Conservation (phyloP, 2,113 vertebrate genomes). For the Psilopogon haemacephalus region DNA sequence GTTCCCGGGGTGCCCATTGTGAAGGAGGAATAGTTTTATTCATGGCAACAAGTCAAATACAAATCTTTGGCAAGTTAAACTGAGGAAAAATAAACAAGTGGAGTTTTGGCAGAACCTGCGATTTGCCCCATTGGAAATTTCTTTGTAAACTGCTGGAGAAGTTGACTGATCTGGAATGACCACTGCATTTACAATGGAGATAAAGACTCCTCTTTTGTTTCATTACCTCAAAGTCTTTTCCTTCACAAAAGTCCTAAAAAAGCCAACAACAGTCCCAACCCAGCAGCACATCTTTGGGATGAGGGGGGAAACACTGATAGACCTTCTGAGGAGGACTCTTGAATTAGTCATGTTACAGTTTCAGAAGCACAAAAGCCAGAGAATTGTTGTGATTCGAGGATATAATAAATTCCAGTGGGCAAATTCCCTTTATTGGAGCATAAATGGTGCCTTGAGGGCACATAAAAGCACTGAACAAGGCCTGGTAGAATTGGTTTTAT, state of each 20-base stretch:
- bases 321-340: neutral
- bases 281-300: neutral
- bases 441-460: slow-evolving; percentile 37
- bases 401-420: neutral
- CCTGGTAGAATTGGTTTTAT: slow-evolving; percentile 51
- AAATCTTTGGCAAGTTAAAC: slow-evolving; percentile 49
- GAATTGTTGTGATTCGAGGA: slow-evolving; percentile 39
- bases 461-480: slow-evolving; percentile 40
- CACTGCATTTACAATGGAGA: neutral
- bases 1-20: slow-evolving; percentile 33
- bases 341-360: neutral
- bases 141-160: slow-evolving; percentile 21
- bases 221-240: neutral
- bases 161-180: slow-evolving; percentile 27
- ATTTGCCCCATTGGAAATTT: slow-evolving; percentile 31
- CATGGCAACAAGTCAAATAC: slow-evolving; percentile 52
- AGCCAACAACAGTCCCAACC: neutral
- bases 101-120: slow-evolving; percentile 31
- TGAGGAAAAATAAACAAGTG: slow-evolving; percentile 52
- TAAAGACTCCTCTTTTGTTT: slow-evolving; percentile 14
- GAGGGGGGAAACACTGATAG: neutral
- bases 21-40: slow-evolving; percentile 51
- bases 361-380: neutral
- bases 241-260: neutral
- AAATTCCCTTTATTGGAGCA: slow-evolving; percentile 28